Conservation (phyloP, 2,888 invertebrate genomes). For the Phyllotreta striolata region DNA sequence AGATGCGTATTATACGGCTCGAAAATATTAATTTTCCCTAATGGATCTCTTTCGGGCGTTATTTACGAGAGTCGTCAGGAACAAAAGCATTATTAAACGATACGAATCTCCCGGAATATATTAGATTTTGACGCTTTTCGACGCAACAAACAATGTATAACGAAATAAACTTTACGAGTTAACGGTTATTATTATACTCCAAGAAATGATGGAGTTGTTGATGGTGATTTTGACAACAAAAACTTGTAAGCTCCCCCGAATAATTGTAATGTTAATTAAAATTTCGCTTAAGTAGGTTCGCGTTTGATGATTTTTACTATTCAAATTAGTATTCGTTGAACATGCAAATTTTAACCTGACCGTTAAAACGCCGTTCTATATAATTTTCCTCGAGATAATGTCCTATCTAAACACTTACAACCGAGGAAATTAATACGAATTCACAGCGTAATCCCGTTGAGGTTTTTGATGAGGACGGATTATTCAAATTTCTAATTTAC, state of each 20-base stretch:
- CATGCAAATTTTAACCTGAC: constrained; percentile 26
- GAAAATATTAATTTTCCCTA: constrained; percentile 20
- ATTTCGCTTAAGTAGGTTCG: not conserved
- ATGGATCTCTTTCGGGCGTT: constrained; percentile 7
- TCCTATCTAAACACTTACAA: constrained; percentile 21
- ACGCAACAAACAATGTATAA: constrained; percentile 6
- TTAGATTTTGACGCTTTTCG: constrained; percentile 19
- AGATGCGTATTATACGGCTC: not conserved
- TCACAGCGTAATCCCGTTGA: constrained; percentile 17
- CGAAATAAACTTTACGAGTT: constrained; percentile 14
- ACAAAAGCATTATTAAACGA: constrained; percentile 14
- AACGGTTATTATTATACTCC: constrained; percentile 13
- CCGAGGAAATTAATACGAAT: constrained; percentile 24
- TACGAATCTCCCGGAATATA: constrained; percentile 9
- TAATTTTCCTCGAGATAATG: constrained; percentile 18
- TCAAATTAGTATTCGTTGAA: constrained; percentile 21
- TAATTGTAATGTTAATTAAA: not conserved
- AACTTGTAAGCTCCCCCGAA: not conserved
- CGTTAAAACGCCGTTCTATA: constrained; percentile 18
- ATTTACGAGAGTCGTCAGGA: constrained; percentile 6
- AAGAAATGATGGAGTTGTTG: too few species aligned
- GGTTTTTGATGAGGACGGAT: too few species aligned
- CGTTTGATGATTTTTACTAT: not conserved
- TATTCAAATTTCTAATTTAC: too few species aligned
- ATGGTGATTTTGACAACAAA: too few species aligned